phyloP scores from a whole-genome alignment of 1,140 invertebrate genomes.

The Ceratina japonica region DNA sequence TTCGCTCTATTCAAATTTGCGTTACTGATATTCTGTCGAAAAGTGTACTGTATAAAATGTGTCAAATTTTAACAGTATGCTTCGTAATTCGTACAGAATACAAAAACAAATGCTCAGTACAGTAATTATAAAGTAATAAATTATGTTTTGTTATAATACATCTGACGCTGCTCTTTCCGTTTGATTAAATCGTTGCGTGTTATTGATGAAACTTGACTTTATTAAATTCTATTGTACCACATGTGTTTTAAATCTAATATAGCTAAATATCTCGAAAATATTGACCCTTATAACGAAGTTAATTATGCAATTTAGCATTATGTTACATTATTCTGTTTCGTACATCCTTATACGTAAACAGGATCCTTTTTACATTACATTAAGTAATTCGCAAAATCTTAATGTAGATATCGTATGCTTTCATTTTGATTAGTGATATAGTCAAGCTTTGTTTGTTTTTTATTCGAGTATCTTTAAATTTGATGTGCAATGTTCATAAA shows the following conservation, averaged over 20 bases:
- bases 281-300: conserved; percentile 36
- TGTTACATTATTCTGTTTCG: conserved; percentile 18
- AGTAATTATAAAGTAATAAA: conserved; percentile 22
- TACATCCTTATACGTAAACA: conserved; percentile 9
- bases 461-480: conserved; percentile 2
- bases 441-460: conserved; percentile 13
- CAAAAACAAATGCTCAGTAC: conserved; percentile 7
- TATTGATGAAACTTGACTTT: conserved; percentile 27
- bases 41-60: conserved; percentile 17
- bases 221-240: conserved; percentile 22
- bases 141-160: conserved; percentile 15
- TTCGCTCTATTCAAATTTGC: not conserved
- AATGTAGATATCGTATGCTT: conserved; percentile 5
- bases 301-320: conserved; percentile 38
- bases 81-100: not conserved
- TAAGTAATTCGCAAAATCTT: conserved; percentile 6
- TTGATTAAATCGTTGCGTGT: conserved; percentile 1
- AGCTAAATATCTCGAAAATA: conserved; percentile 38
- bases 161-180: not conserved
- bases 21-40: conserved; percentile 9
- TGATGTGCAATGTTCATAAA: not conserved
- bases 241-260: conserved; percentile 30
- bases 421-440: conserved; percentile 26
- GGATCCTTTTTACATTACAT: conserved; percentile 16
- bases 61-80: not conserved